Conservation (phyloP, 2,888 invertebrate species). For the Blastobasis adustella region DNA sequence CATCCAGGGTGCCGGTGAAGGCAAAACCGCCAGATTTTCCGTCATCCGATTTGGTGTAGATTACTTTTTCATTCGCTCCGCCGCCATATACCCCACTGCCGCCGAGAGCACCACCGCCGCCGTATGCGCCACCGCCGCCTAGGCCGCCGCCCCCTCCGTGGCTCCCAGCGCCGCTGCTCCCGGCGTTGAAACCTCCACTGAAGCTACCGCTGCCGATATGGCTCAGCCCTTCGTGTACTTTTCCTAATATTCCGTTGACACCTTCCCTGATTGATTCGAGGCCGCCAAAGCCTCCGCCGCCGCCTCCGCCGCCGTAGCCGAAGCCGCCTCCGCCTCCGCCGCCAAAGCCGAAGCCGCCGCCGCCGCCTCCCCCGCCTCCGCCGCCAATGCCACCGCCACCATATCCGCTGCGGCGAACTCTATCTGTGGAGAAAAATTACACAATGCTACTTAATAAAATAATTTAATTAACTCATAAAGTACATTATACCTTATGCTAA, state of each 20-base stretch:
- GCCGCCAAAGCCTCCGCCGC: constrained; percentile 25
- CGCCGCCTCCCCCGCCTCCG: constrained; percentile 27
- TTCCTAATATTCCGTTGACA: constrained; percentile 38
- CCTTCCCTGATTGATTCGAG: constrained; percentile 38
- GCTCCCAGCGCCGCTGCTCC: constrained; percentile 15
- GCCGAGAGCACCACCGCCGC: constrained; percentile 13
- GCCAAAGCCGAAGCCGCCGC: constrained; percentile 25
- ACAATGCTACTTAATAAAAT: too few relatives aligned
- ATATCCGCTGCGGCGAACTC: constrained; percentile 36
- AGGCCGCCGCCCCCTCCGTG: constrained; percentile 15
- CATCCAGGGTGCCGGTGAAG: constrained; percentile 49
- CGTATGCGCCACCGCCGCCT: constrained; percentile 20
- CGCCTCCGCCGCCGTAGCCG: constrained; percentile 17
- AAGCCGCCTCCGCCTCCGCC: constrained; percentile 16
- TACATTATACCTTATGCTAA: too few relatives aligned
- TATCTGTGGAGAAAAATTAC: constrained; percentile 9
- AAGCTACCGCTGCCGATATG: constrained; percentile 18
- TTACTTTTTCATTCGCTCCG: constrained; percentile 36
- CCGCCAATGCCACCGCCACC: constrained; percentile 21
- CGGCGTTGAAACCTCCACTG: constrained; percentile 10
- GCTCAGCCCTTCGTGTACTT: constrained; percentile 35
- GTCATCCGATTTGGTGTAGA: constrained; percentile 53
- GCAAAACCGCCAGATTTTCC: constrained; percentile 64
- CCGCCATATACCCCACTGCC: constrained; percentile 12
- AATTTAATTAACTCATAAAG: too few relatives aligned